A percentile compares a stretch with the other conserved stretches of the same genome.
These are phyloP conservation scores for Saguinus imperator DNA, from an alignment of 2,113 vertebrate genomes.

Conservation along the genomic window DNA sequence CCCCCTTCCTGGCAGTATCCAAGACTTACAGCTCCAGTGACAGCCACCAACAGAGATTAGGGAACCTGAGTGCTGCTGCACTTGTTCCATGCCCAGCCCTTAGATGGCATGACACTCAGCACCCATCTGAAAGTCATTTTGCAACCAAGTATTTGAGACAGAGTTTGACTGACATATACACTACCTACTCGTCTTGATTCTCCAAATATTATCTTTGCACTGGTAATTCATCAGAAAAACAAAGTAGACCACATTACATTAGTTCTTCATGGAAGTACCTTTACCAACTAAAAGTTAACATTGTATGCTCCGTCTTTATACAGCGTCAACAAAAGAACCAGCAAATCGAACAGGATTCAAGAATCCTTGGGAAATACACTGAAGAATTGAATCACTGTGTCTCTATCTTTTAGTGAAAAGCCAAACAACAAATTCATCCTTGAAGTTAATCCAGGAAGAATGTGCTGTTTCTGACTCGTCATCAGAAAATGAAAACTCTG, in stretches of 20 bases:
- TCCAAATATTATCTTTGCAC: not conserved
- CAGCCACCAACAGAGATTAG: not conserved
- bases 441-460: slow-evolving; percentile 40
- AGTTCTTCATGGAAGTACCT: not conserved
- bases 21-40: not conserved
- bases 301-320: not conserved
- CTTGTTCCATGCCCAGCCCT: not conserved
- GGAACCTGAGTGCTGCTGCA: not conserved
- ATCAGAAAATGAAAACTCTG: not conserved
- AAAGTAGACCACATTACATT: not conserved
- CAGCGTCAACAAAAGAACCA: not conserved
- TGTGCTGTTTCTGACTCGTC: not conserved
- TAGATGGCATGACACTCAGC: not conserved
- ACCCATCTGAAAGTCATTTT: not conserved
- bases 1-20: not conserved
- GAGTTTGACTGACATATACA: not conserved
- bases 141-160: not conserved
- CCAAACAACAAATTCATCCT: not conserved
- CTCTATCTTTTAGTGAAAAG: slow-evolving; percentile 21
- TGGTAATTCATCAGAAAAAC: not conserved
- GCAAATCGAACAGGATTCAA: not conserved
- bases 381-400: not conserved
- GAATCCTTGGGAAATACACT: not conserved
- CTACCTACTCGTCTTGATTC: not conserved
- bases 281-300: not conserved